Percentiles rank a stretch among this genome's conserved stretches.
phyloP scores from a whole-genome alignment of 37 sponge, comb jelly and placozoan genomes.

The Petrosia ficiformis region DNA sequence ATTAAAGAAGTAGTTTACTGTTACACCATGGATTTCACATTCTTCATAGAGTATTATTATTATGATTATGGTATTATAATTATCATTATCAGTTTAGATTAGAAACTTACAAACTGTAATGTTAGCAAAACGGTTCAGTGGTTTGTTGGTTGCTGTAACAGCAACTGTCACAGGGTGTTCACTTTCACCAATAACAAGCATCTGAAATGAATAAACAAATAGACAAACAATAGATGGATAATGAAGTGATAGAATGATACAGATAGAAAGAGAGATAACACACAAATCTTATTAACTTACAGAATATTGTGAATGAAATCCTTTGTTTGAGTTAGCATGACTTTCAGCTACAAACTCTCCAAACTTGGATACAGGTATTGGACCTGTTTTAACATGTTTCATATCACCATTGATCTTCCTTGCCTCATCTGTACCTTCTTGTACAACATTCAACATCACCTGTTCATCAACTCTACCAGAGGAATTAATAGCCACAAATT shows the following conservation, averaged over 20 bases:
- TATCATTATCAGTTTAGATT: not conserved
- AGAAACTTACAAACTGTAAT: slow-evolving; percentile 43
- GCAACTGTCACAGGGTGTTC: slow-evolving; percentile 12
- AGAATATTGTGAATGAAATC: slow-evolving; percentile 21
- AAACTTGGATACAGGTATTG: slow-evolving; percentile 29
- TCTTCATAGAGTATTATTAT: too few species aligned
- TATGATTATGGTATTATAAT: too few species aligned
- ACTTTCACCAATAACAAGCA: slow-evolving; percentile 1
- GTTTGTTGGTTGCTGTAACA: slow-evolving; percentile 3
- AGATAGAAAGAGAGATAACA: not conserved
- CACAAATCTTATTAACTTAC: too few species aligned
- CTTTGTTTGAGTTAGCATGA: slow-evolving; percentile 36
- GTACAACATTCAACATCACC: not conserved
- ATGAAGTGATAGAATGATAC: not conserved
- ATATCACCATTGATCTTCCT: not conserved
- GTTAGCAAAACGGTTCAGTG: slow-evolving; percentile 51
- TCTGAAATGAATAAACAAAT: not conserved
- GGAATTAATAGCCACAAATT: slow-evolving; percentile 25
- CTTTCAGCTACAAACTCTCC: slow-evolving; percentile 23
- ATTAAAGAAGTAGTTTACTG: too few species aligned
- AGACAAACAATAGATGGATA: too few species aligned
- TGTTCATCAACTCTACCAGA: slow-evolving; percentile 13
- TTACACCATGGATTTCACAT: too few species aligned
- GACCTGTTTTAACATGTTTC: not conserved
- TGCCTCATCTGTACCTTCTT: not conserved